phyloP scores from a whole-genome alignment of 2,113 vertebrate species.

The Urocynchramus pylzowi region DNA sequence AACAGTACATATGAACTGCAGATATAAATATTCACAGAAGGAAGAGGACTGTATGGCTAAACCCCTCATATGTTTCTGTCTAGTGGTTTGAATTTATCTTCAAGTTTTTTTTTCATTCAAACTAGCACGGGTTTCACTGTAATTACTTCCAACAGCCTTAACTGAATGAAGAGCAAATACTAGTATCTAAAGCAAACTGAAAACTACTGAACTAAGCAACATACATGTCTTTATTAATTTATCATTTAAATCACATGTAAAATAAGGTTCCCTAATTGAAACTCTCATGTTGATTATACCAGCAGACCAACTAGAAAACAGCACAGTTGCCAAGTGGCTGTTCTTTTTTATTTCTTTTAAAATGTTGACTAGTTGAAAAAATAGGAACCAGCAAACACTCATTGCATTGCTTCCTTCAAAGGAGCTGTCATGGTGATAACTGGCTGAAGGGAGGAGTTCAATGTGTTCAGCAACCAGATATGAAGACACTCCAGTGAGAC shows the following conservation, averaged over 20 bases:
- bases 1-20: background rate
- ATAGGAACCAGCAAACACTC: background rate
- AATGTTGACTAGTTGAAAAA: background rate
- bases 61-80: background rate
- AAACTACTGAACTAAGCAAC: background rate
- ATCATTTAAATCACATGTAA: background rate
- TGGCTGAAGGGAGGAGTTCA: background rate
- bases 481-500: background rate
- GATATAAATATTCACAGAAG: background rate
- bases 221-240: background rate
- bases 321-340: background rate
- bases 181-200: background rate
- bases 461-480: background rate
- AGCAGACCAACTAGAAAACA: background rate
- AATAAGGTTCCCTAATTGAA: background rate
- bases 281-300: background rate
- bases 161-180: background rate
- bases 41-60: background rate
- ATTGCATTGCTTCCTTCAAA: background rate
- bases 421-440: background rate
- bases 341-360: background rate
- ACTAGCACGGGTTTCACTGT: background rate
- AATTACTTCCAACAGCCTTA: background rate
- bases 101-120: background rate
- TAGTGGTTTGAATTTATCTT: background rate